phyloP scores from a whole-genome alignment of 2,113 vertebrate genomes.

The Gasterosteus aculeatus region DNA sequence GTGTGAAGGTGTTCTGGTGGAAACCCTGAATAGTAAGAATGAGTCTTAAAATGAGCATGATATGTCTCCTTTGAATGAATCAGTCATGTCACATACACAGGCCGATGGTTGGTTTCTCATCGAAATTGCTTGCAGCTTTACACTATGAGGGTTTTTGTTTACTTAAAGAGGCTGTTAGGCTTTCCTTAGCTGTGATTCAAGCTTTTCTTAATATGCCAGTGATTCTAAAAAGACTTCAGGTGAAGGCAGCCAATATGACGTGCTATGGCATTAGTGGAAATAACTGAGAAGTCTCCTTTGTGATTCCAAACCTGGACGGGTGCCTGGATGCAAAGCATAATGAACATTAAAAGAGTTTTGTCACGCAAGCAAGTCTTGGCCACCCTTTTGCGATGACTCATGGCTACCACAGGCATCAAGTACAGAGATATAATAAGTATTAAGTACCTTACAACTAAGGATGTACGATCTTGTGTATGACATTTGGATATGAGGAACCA shows the following conservation, averaged over 20 bases:
- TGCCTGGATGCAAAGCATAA: slow-evolving; percentile 23
- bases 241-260: slow-evolving; percentile 36
- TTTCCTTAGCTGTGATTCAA: slow-evolving; percentile 26
- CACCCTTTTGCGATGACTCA: slow-evolving; percentile 48
- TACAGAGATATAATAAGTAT: slow-evolving; percentile 24
- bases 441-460: slow-evolving; percentile 40
- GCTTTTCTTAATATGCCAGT: slow-evolving; percentile 42
- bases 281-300: slow-evolving; percentile 27
- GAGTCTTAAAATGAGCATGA: too few species aligned
- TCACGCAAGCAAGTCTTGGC: slow-evolving; percentile 41
- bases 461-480: slow-evolving; percentile 8
- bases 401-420: slow-evolving; percentile 20
- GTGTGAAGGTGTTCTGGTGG: too few species aligned
- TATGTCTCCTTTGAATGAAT: background rate
- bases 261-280: slow-evolving; percentile 18
- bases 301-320: slow-evolving; percentile 40
- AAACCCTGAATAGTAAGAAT: too few species aligned
- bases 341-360: slow-evolving; percentile 23
- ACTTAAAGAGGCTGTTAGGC: slow-evolving; percentile 28
- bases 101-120: slow-evolving; percentile 1
- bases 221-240: slow-evolving; percentile 32
- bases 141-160: slow-evolving; percentile 35
- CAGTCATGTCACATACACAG: slow-evolving; percentile 34
- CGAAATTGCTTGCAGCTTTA: slow-evolving; percentile 28
- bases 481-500: background rate